Base-by-base conservation (phyloP, 2,888 invertebrate species). In the Hirtodrosophila duncani region DNA sequence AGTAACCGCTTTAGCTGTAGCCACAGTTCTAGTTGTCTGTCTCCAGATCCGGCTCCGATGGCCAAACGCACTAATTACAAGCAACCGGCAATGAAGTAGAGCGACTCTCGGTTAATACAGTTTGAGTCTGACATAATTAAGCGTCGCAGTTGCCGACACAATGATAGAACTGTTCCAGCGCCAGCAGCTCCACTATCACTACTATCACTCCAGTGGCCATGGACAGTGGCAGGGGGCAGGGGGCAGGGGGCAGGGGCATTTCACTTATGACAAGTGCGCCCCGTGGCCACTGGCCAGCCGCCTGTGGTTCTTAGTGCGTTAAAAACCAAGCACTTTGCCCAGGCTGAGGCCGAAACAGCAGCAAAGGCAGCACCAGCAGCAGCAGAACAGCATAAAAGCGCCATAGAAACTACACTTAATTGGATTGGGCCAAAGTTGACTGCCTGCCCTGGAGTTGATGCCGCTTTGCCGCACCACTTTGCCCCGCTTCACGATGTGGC, bases 51-150 rank as follows among this genome's bases (percentile, higher is more conserved):
- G 18, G n/a, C 30, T 9, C 11, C n/a, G 11, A 17, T 4, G 6
- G 18, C 24, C 26, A 14, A 8, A 8, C 38, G 13, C 33, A 30
- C 55, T 62, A 61, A 61, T 61, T 62, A 62, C 41, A 23, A 10
- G 21, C 14, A 24, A 20, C 14, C 33, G 14, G 14, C 3, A 18
- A 23, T 24, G 39, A 27, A 39, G 17, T 14, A 9, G 17, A 13
- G 8, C 13, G 13, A 13, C 23, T 21, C 43, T 42, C 27, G 30
- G 36, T 33, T 61, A 61, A 62, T 61, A 50, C 34, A 30, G 41
- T 45, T 55, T 64, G 63, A 30, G 41, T 45, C 51, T 64, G 63
- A 64, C 63, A 60, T 51, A 64, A 63, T 63, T 59, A 55, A 55
- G 46, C 43, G 20, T 33, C 21, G 24, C 24, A 38, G 41, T 36